Conservation (phyloP, 1,140 invertebrate species). For the Cylas formicarius region DNA sequence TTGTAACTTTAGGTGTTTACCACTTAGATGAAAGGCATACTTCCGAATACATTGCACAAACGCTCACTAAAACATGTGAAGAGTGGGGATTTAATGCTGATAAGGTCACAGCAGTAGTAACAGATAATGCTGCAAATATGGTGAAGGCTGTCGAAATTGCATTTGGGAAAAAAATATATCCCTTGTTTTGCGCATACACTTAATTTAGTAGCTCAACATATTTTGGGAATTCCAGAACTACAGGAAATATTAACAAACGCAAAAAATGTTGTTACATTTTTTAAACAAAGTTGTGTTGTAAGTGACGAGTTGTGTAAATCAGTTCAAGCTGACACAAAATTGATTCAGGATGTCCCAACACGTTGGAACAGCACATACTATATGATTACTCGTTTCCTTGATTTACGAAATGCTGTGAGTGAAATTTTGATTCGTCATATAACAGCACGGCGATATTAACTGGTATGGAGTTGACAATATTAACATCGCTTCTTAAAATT, state of each 20-base stretch:
- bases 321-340: conserved; percentile 24
- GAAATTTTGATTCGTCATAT: conserved; percentile 33
- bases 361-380: conserved; percentile 40
- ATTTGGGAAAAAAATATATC: conserved; percentile 40
- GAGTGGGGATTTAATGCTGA: conserved; percentile 39
- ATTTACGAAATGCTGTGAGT: conserved; percentile 33
- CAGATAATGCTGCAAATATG: conserved; percentile 43
- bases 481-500: too few relatives aligned
- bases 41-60: conserved; percentile 33
- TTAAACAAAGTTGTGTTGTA: conserved; percentile 38
- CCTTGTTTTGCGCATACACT: conserved; percentile 43
- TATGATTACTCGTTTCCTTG: conserved; percentile 41
- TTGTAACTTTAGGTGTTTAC: conserved; percentile 32
- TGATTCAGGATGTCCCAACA: conserved; percentile 35
- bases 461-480: conserved; percentile 32
- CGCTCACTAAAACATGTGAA: conserved; percentile 30
- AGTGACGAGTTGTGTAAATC: conserved; percentile 36
- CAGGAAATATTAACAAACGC: conserved; percentile 30
- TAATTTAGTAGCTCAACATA: conserved; percentile 38
- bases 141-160: conserved; percentile 37
- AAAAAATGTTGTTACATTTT: conserved; percentile 38
- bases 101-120: conserved; percentile 40
- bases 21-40: conserved; percentile 32
- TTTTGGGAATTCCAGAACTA: conserved; percentile 10
- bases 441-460: conserved; percentile 37